phyloP scores from a whole-genome alignment of 2,888 invertebrate genomes.

The Drosophila macrospina region DNA sequence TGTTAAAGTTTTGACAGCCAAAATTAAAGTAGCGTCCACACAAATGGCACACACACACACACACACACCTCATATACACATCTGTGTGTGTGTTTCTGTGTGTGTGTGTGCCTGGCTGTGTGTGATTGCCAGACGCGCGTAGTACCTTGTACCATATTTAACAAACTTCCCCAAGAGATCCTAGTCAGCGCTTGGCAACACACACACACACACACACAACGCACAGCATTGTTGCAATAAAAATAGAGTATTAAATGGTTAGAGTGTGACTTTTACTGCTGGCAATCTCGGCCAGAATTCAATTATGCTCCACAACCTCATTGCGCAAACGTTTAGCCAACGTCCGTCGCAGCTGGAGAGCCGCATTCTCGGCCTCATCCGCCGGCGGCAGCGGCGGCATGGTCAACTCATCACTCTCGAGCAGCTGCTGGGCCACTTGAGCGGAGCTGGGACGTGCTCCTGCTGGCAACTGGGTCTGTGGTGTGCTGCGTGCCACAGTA shows the following conservation, averaged over 20 bases:
- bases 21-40: conserved; percentile 40
- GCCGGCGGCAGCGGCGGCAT: conserved; percentile 38
- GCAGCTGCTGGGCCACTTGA: conserved; percentile 89
- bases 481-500: conserved; percentile 86
- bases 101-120: conserved; percentile 19
- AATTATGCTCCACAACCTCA: conserved; percentile 90
- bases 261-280: not conserved
- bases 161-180: conserved; percentile 22
- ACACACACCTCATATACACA: too few species aligned
- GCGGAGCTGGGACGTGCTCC: conserved; percentile 90
- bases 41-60: conserved; percentile 27
- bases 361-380: conserved; percentile 84
- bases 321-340: conserved; percentile 93
- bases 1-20: conserved; percentile 52
- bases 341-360: conserved; percentile 92
- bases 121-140: conserved; percentile 35
- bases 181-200: conserved; percentile 58
- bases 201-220: conserved; percentile 34
- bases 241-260: conserved; percentile 3
- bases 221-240: conserved; percentile 4
- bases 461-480: conserved; percentile 19
- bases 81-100: not conserved
- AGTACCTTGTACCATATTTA: conserved; percentile 53
- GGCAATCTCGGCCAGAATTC: not conserved
- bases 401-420: conserved; percentile 85